Base-by-base conservation (phyloP, 1,140 invertebrate genomes). In the Thalassaphorura encarpata region DNA sequence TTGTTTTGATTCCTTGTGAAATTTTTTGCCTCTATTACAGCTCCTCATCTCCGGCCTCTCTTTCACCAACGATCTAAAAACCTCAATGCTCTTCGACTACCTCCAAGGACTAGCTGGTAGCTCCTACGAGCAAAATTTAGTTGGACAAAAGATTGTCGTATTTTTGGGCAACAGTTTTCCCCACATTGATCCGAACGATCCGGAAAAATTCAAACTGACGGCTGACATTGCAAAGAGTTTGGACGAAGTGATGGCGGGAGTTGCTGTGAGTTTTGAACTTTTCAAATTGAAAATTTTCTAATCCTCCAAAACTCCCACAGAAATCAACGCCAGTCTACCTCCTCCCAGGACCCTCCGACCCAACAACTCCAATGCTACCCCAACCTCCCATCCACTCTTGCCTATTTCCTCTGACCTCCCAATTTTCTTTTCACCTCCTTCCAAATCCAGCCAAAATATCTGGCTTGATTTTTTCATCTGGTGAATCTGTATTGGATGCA, bases 81-180 rank as follows among this genome's bases (percentile, higher is more conserved):
- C 59, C 8, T 56, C 58, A n/a, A 13, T 64, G 8, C 43, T 64
- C 0, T 56, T 62, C 39, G 59, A 64, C 21, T 61, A 64, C 49
- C 46, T 64, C 13, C 15, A 53, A 54, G 59, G 63, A 19, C 45
- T 64, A 6, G 21, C 19, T 27, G 63, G 63, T 2, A 56, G 33
- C 40, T 28, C 52, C 0, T 27, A 48, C 15, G 63, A 64, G 31
- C 53, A 61, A 45, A 39, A 54, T 11, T 2, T 13, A 8, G 33
- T 36, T 19, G 15, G 47, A 0, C n/a, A n/a, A 15, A 21, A 59
- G 41, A 39, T 54, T 16, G 45, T 64, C 6, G 61, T 60, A 21
- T 54, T 64, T 48, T 18, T 64, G 16, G 63, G 63, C 21, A 48
- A 64, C 36, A n/a, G n/a, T n/a, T n/a, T n/a, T n/a, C n/a, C n/a